A percentile compares a stretch with the other conserved stretches of the same genome.
Evolutionary conservation across 2,797 vertebrate genomes (phyloP).

Genomic region (Apodemus agrarius): DNA sequence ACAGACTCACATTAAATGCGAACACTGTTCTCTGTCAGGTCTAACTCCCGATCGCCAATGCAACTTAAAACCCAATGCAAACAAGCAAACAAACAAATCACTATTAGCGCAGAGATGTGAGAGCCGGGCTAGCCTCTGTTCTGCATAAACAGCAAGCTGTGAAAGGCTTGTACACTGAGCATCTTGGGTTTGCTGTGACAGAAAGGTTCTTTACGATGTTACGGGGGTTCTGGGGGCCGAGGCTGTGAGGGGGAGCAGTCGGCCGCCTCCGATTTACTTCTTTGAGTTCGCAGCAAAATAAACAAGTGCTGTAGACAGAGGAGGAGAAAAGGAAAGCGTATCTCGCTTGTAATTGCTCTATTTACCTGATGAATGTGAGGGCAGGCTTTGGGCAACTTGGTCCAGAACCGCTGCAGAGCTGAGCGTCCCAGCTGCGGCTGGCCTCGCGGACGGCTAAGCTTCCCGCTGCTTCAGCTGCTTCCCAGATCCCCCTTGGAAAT

Average conservation of each 20-base stretch:
- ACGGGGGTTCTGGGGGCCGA: not conserved
- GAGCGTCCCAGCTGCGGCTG: conserved; percentile 74
- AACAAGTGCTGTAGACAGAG: conserved; percentile 69
- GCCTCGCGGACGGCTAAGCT: conserved; percentile 61
- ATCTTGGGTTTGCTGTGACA: not conserved
- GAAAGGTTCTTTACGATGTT: not conserved
- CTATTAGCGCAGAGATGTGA: not conserved
- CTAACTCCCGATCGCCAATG: not conserved
- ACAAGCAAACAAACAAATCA: not conserved
- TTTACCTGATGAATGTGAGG: conserved; percentile 87
- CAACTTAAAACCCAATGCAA: not conserved
- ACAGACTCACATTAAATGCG: not conserved
- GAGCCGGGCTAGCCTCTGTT: not conserved
- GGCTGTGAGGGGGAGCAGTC: not conserved
- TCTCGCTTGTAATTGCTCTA: conserved; percentile 72
- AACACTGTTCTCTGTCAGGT: not conserved
- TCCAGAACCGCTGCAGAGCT: conserved; percentile 79
- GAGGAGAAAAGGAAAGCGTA: conserved; percentile 69
- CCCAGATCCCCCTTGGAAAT: conserved; percentile 81
- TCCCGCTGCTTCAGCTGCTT: conserved; percentile 74
- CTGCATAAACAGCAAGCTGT: not conserved
- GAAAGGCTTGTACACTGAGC: not conserved
- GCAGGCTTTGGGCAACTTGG: conserved; percentile 67
- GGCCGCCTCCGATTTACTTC: conserved; percentile 63
- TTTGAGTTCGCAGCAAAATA: conserved; percentile 74